Evolutionary conservation across 2,797 vertebrate species (phyloP).

Genomic region (Poeciliopsis infans): DNA sequence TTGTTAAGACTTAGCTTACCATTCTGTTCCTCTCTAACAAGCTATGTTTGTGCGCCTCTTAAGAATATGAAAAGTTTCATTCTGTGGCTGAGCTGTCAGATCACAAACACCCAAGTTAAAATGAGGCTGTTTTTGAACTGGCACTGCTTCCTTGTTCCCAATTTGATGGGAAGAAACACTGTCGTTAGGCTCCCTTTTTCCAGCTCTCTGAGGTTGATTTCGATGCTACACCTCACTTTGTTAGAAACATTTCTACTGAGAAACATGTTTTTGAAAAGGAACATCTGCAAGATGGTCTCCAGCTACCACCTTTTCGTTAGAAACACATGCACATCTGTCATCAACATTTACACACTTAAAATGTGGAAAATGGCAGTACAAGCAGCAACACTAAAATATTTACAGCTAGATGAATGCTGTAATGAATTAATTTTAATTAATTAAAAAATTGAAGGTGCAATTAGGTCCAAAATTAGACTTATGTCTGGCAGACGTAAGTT

Average conservation of each 20-base stretch:
- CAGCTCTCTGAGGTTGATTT: slow-evolving; percentile 7
- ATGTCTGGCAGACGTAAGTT: not conserved
- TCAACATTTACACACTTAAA: not conserved
- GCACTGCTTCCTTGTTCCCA: not conserved
- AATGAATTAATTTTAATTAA: too few species aligned
- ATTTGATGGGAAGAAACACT: not conserved
- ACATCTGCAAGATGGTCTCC: not conserved
- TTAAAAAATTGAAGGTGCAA: too few species aligned
- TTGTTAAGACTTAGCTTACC: not conserved
- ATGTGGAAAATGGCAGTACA: not conserved
- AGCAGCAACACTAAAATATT: too few species aligned
- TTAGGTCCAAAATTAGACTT: not conserved
- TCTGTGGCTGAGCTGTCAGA: not conserved
- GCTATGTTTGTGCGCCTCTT: not conserved
- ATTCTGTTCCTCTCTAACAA: not conserved
- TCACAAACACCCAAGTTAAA: not conserved
- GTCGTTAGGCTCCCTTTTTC: not conserved
- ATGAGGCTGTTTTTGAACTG: not conserved
- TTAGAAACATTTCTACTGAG: slow-evolving; percentile 35
- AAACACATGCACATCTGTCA: not conserved
- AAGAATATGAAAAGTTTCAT: not conserved
- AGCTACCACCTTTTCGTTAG: not conserved
- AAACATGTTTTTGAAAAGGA: not conserved
- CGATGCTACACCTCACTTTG: slow-evolving; percentile 52
- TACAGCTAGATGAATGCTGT: not conserved